A percentile compares a stretch with the other conserved stretches of the same genome.
Conservation (phyloP, 2,113 vertebrate species). For the Lethenteron camtschaticum region DNA sequence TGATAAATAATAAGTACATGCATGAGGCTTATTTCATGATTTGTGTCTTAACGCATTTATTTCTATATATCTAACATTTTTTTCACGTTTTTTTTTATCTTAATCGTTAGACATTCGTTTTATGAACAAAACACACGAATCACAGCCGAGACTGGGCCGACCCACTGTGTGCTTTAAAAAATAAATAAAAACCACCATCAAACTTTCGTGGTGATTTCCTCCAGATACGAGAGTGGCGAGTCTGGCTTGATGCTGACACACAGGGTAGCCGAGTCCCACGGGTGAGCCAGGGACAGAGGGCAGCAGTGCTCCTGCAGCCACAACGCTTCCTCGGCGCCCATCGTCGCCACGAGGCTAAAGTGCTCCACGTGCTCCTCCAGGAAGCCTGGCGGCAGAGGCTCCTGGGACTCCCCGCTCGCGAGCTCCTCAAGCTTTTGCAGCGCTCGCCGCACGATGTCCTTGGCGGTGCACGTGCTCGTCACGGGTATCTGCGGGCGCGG, state of each 20-base stretch:
- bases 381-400: constrained; percentile 19
- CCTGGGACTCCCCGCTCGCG: constrained; percentile 21
- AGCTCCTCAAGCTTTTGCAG: constrained; percentile 51
- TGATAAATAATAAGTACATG: too few relatives aligned
- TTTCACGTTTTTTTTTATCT: too few relatives aligned
- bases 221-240: constrained; percentile 27
- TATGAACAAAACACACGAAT: too few relatives aligned
- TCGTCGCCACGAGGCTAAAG: constrained; percentile 44
- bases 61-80: too few relatives aligned
- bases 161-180: too few relatives aligned
- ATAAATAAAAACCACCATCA: too few relatives aligned
- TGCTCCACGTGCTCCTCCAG: constrained; percentile 42
- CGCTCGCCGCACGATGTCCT: constrained; percentile 51
- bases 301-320: constrained; percentile 54
- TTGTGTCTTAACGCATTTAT: too few relatives aligned
- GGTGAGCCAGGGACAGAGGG: constrained; percentile 42
- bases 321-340: constrained; percentile 27
- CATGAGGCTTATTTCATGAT: too few relatives aligned
- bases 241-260: constrained; percentile 53
- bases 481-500: constrained; percentile 30
- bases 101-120: too few relatives aligned
- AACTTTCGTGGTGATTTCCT: too few relatives aligned
- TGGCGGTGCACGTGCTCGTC: constrained; percentile 31
- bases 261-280: constrained; percentile 38
- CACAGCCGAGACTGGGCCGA: too few relatives aligned